Evolutionary conservation across 2,113 vertebrate genomes (phyloP).

Genomic region (Pleuronectes platessa): DNA sequence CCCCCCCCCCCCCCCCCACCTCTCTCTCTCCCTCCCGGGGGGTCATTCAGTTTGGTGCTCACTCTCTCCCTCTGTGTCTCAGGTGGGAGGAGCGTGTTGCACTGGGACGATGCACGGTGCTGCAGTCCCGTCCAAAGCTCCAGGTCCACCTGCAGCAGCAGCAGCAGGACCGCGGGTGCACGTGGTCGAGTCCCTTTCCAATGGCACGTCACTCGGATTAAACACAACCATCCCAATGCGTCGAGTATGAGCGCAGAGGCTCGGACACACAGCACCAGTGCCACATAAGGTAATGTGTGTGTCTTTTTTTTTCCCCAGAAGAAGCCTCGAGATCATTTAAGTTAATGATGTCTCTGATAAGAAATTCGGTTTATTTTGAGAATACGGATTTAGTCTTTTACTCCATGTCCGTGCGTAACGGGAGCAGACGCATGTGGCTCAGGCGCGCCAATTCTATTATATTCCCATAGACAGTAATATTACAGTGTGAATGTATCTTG

Average conservation of each 20-base stretch:
- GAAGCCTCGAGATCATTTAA: not conserved
- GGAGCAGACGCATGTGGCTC: constrained; percentile 38
- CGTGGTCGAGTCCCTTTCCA: constrained; percentile 42
- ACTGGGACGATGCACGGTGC: constrained; percentile 59
- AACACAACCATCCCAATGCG: not conserved
- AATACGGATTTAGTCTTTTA: constrained; percentile 3
- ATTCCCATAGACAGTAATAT: not conserved
- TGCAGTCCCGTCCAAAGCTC: constrained; percentile 60
- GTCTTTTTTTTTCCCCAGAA: not conserved
- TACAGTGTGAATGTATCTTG: not conserved
- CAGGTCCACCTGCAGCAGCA: constrained; percentile 28
- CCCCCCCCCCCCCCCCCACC: too few relatives aligned
- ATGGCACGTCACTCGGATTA: constrained; percentile 29
- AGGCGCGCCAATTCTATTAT: constrained; percentile 54
- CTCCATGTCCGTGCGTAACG: constrained; percentile 48
- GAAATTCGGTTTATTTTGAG: not conserved
- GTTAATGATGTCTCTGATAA: not conserved
- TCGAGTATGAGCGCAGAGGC: constrained; percentile 52
- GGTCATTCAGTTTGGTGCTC: not conserved
- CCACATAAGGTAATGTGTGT: constrained; percentile 57
- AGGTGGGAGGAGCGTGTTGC: constrained; percentile 72
- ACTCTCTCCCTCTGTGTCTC: constrained; percentile 13
- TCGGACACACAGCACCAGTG: constrained; percentile 31
- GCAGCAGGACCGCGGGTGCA: constrained; percentile 18
- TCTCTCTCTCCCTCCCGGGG: not conserved